phyloP scores from a whole-genome alignment of 1,140 invertebrate genomes.

The Zaprionus camerounensis region DNA sequence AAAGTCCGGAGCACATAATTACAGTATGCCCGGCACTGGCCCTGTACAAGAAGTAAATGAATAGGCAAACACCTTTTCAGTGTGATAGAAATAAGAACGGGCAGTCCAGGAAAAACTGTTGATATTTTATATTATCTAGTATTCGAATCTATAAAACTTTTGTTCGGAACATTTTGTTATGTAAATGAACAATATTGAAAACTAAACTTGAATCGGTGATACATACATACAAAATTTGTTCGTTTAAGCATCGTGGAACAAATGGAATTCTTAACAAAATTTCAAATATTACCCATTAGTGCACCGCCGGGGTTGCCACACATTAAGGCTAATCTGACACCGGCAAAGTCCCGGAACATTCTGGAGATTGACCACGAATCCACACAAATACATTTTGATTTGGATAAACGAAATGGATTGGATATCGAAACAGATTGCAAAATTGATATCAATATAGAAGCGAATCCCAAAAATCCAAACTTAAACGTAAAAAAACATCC shows the following conservation, averaged over 20 bases:
- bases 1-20: neutral
- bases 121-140: neutral
- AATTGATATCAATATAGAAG: neutral
- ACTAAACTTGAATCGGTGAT: neutral
- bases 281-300: neutral
- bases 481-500: neutral
- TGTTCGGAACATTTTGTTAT: neutral
- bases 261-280: slow-evolving; percentile 14
- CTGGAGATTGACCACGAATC: neutral
- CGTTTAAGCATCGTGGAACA: neutral
- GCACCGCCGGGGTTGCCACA: neutral
- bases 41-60: too few species aligned
- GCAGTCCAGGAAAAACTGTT: too few species aligned
- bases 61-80: too few species aligned
- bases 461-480: neutral
- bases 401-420: slow-evolving; percentile 16
- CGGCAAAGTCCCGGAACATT: neutral
- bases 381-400: neutral
- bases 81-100: too few species aligned
- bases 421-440: neutral
- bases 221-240: slow-evolving; percentile 6
- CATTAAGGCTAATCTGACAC: slow-evolving; percentile 12
- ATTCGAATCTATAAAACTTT: neutral
- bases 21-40: too few species aligned
- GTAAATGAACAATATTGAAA: neutral